These are phyloP conservation scores for Deroptyus accipitrinus DNA, from an alignment of 2,113 vertebrate species.

Conservation along the genomic window DNA sequence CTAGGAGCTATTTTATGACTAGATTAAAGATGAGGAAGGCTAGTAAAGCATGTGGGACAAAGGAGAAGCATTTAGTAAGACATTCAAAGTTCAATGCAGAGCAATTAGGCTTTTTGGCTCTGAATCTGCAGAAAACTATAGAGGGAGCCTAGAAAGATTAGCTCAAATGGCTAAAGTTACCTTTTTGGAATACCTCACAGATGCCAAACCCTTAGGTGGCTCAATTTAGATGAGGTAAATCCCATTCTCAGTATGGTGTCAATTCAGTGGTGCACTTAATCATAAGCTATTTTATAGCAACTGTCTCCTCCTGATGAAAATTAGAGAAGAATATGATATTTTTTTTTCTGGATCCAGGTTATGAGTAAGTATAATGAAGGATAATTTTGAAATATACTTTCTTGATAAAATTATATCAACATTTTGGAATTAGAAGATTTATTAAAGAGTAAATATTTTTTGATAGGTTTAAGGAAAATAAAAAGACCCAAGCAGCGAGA, in stretches of 20 bases:
- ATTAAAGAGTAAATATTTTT: background rate
- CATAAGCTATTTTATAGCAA: background rate
- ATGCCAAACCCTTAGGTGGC: background rate
- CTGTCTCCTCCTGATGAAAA: background rate
- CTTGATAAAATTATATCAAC: background rate
- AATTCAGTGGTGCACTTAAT: background rate
- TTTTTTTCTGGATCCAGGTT: background rate
- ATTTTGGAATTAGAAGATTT: background rate
- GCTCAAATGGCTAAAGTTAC: background rate
- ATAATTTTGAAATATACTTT: background rate
- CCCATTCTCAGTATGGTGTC: background rate
- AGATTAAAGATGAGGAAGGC: background rate
- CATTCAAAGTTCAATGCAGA: background rate
- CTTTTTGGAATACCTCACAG: background rate
- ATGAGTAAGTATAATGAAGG: background rate
- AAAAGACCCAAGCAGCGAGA: background rate
- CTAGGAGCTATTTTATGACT: background rate
- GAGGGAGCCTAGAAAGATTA: background rate
- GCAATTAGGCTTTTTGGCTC: background rate
- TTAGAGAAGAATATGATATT: background rate
- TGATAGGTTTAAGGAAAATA: background rate
- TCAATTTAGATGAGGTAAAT: conserved; percentile 1
- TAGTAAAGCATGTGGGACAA: background rate
- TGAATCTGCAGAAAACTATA: background rate
- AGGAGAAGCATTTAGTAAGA: background rate